These are phyloP conservation scores for Ranitomeya imitator DNA, from an alignment of 2,113 vertebrate species.

Conservation along the genomic window DNA sequence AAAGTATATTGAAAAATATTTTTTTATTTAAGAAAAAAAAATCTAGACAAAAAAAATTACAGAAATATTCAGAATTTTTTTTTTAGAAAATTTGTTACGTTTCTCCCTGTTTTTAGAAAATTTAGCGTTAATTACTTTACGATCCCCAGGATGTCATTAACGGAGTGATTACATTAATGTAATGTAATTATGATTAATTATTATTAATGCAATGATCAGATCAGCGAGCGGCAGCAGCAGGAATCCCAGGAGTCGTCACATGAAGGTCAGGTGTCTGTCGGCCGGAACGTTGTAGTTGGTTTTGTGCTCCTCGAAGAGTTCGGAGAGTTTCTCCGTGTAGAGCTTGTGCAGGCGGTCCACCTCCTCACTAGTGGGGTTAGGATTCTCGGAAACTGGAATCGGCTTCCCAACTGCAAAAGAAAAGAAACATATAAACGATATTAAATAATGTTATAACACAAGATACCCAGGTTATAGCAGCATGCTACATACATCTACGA, in stretches of 20 bases:
- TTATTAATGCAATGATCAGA: background rate
- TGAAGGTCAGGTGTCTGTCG: constrained; percentile 83
- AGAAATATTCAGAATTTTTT: background rate
- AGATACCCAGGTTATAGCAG: background rate
- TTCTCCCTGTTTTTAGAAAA: background rate
- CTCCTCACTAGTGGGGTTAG: constrained; percentile 73
- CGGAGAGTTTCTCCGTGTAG: constrained; percentile 80
- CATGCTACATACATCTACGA: background rate
- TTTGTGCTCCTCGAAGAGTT: constrained; percentile 92
- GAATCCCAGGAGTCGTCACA: constrained; percentile 64
- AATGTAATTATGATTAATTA: background rate
- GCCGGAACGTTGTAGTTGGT: constrained; percentile 77
- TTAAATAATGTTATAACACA: background rate
- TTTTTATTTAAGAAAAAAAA: background rate
- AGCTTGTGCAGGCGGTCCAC: constrained; percentile 79
- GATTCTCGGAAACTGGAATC: constrained; percentile 78
- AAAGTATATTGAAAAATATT: background rate
- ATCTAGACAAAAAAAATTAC: background rate
- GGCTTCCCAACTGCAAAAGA: constrained; percentile 83
- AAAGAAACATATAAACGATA: background rate
- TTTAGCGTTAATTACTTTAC: background rate
- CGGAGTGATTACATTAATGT: no score
- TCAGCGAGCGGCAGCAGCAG: background rate
- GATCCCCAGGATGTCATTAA: background rate
- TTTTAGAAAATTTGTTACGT: background rate